phyloP scores from a whole-genome alignment of 2,113 vertebrate genomes.

The Phodopus roborovskii region DNA sequence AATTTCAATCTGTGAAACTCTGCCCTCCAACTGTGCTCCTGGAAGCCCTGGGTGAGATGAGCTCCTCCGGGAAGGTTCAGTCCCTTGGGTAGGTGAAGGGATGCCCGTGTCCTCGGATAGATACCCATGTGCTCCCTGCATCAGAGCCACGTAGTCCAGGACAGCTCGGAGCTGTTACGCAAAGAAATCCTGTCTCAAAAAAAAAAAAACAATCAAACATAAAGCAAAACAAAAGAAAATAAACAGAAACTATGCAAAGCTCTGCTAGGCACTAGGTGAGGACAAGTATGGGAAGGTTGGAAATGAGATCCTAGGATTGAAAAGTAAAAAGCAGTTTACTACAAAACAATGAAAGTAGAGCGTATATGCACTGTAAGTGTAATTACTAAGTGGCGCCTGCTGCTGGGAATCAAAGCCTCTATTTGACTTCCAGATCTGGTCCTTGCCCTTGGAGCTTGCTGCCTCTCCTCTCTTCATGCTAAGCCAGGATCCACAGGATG shows the following conservation, averaged over 20 bases:
- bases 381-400: neutral
- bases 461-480: neutral
- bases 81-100: neutral
- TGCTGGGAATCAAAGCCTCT: neutral
- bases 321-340: neutral
- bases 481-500: neutral
- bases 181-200: too few relatives aligned
- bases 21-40: neutral
- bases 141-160: neutral
- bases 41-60: neutral
- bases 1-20: neutral
- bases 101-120: neutral
- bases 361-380: neutral
- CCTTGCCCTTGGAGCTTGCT: neutral
- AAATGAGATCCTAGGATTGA: neutral
- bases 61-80: neutral
- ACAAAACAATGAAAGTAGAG: conserved; percentile 13
- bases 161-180: too few relatives aligned
- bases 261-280: conserved; percentile 13
- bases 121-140: neutral
- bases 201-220: too few relatives aligned
- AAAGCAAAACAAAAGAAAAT: too few relatives aligned
- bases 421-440: neutral
- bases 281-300: neutral
- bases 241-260: neutral